phyloP scores from a whole-genome alignment of 2,888 invertebrate species.

The Troglohyphantes excavatus region DNA sequence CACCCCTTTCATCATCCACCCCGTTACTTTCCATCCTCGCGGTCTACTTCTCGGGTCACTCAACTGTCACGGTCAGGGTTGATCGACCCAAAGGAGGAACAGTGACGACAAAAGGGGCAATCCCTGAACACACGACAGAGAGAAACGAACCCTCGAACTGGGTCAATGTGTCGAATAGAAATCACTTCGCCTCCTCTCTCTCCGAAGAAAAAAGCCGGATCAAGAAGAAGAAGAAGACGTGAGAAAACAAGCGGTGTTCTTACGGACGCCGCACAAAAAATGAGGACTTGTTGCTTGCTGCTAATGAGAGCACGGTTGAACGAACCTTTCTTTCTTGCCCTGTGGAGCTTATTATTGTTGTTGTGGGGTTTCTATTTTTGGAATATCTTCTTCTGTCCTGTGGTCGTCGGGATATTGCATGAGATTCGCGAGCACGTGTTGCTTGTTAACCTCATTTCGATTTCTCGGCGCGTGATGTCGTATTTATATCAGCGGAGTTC shows the following conservation, averaged over 20 bases:
- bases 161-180: conserved; percentile 68
- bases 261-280: conserved; percentile 25
- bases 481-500: neutral
- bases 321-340: conserved; percentile 34
- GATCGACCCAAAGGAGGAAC: conserved; percentile 72
- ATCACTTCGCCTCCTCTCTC: conserved; percentile 17
- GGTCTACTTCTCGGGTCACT: conserved; percentile 64
- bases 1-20: neutral
- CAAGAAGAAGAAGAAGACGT: conserved; percentile 30
- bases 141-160: conserved; percentile 41
- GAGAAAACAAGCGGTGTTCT: conserved; percentile 32
- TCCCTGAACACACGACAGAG: neutral
- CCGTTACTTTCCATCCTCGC: conserved; percentile 41
- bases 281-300: conserved; percentile 32
- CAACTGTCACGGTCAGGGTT: conserved; percentile 78
- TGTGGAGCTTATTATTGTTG: neutral
- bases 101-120: neutral
- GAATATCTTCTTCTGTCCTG: conserved; percentile 22
- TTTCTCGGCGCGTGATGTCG: neutral
- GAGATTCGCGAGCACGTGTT: conserved; percentile 8
- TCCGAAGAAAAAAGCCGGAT: conserved; percentile 31
- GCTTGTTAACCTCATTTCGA: conserved; percentile 24
- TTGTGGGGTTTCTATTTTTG: conserved; percentile 14
- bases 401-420: neutral
- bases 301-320: conserved; percentile 52